Base-by-base conservation (phyloP, 2,888 invertebrate species). In the Biston betularia region DNA sequence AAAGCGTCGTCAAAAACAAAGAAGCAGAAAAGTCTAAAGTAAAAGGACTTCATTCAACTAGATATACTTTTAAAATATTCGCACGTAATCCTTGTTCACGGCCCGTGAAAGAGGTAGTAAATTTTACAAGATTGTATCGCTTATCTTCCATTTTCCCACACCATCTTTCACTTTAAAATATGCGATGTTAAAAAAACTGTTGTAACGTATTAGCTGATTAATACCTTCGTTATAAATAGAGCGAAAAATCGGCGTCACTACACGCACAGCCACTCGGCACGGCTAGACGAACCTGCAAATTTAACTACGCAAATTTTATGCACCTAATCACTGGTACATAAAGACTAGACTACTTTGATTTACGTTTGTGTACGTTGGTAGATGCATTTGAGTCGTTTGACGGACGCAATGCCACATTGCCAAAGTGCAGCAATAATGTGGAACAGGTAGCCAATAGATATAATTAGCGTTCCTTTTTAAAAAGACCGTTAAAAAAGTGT, bases 201-300 rank as follows among this genome's bases (percentile, higher is more conserved):
- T 82, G 86, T 83, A 86, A 88, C 77, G 71, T 70, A 74, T 71
- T 57, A 84, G 81, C 75, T 85, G 83, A 88, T 86, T 90, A 90
- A 90, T 85, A 77, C 80, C 82, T 79, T 73, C 72, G 77, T 73
- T 82, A 75, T 83, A 89, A 92, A 89, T 91, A 88, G 91, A 91
- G 86, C 92, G 87, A 79, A 80, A 86, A 89, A 89, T 89, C 84
- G 82, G 83, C 89, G 83, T 82, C 80, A 76, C 79, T 77, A 81
- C 84, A 86, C 83, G 84, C 83, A 79, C 75, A 75, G 59, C 58
- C 65, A 71, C 67, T 74, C 72, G 68, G 71, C 74, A 76, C 74
- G 74, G 70, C 74, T 73, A 63, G 54, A 63, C 74, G 55, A 50
- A 50, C 44, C 11, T 33, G 42, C 67, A 59, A 63, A 74, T 63